These are phyloP conservation scores for Lordiphosa stackelbergi DNA, from an alignment of 1,140 invertebrate species.

Conservation along the genomic window DNA sequence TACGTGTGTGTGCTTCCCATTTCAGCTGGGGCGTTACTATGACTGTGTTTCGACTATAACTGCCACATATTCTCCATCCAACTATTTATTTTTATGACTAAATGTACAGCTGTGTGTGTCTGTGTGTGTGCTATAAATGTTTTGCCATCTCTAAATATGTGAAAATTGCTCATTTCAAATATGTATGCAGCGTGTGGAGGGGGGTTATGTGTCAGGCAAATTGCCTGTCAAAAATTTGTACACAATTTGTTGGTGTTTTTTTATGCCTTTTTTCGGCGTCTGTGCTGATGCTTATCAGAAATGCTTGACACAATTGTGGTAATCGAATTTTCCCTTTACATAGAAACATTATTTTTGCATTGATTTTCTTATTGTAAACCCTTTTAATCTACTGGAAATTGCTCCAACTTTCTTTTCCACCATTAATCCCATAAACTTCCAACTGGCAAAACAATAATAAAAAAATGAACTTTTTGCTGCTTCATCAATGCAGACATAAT, in stretches of 20 bases:
- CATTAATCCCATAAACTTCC: too few relatives aligned
- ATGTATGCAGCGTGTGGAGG: conserved; percentile 26
- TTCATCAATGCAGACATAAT: conserved; percentile 32
- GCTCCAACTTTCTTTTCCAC: too few relatives aligned
- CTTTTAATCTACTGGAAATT: too few relatives aligned
- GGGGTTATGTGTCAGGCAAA: conserved; percentile 46
- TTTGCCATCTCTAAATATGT: conserved; percentile 70
- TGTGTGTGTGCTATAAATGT: conserved; percentile 23
- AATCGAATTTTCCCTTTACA: too few relatives aligned
- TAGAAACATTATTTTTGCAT: too few relatives aligned
- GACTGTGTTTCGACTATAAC: conserved; percentile 46
- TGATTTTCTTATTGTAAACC: too few relatives aligned
- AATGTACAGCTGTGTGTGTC: conserved; percentile 45
- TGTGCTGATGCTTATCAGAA: conserved; percentile 54
- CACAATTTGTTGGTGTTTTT: conserved; percentile 55
- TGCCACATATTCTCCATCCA: conserved; percentile 45
- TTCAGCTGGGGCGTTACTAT: conserved; percentile 30
- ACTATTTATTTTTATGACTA: conserved; percentile 73
- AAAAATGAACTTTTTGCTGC: conserved; percentile 17
- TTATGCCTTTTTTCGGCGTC: conserved; percentile 21
- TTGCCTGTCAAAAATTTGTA: conserved; percentile 72
- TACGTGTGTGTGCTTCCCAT: neutral
- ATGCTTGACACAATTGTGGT: conserved; percentile 49
- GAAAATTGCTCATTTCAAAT: conserved; percentile 73
- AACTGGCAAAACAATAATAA: conserved; percentile 12